phyloP scores from a whole-genome alignment of 2,113 vertebrate genomes.

The Camelus dromedarius region DNA sequence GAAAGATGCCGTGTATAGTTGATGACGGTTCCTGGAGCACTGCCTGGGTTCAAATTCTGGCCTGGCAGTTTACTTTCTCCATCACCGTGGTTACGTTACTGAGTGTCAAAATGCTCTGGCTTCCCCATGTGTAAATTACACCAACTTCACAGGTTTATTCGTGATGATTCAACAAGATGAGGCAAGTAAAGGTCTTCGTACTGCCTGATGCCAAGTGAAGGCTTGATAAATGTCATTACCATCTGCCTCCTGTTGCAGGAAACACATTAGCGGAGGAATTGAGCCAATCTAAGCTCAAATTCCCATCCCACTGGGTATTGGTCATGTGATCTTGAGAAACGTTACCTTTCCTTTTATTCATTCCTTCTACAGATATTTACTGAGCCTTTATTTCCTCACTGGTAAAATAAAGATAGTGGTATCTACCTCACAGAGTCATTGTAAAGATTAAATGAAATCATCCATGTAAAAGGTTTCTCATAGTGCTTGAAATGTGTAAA shows the following conservation, averaged over 20 bases:
- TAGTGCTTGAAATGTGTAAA: not conserved
- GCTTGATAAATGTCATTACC: not conserved
- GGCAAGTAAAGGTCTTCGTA: not conserved
- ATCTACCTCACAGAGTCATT: not conserved
- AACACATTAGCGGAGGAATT: not conserved
- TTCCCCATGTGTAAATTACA: not conserved
- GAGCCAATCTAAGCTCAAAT: constrained; percentile 12
- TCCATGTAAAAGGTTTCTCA: not conserved
- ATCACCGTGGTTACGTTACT: not conserved
- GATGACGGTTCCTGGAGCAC: not conserved
- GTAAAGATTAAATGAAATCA: not conserved
- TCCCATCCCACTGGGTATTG: not conserved
- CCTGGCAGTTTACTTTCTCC: not conserved
- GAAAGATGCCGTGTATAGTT: not conserved
- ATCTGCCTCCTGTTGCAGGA: not conserved
- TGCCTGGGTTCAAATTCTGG: not conserved
- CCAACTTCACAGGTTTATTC: not conserved
- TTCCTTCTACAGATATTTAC: not conserved
- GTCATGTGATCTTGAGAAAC: not conserved
- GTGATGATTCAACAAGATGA: not conserved
- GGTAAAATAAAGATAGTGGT: not conserved
- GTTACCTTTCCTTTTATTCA: not conserved
- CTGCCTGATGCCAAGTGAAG: not conserved
- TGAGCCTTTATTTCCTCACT: not conserved
- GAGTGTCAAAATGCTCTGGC: not conserved